Base-by-base conservation (phyloP, 2,113 vertebrate species). In the Onychorhynchus coronatus region DNA sequence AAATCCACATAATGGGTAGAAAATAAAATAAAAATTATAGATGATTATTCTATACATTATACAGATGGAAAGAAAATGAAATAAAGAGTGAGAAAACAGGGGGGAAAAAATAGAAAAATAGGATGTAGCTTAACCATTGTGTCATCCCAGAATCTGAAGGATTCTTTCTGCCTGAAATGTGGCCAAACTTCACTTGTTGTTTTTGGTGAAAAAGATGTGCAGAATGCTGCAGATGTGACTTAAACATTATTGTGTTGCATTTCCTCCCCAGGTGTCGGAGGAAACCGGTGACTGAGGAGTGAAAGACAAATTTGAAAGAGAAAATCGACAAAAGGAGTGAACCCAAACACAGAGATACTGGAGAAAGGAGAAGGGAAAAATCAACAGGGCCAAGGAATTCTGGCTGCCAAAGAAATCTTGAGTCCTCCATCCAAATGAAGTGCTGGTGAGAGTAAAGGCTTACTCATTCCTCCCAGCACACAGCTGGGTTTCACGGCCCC, bases 361-460 rank as follows among this genome's bases (percentile, higher is more conserved):
- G 58, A 88, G 49, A 93, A 89, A 62, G 49, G 73, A 72, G 81
- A 46, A 65, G 41, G 25, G 9, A 22, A 44, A 76, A 39, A 20
- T 42, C 70, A 49, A 11, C 56, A 41, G 55, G 28, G 59, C 62
- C 62, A 63, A 23, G 4, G 63, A 82, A 77, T 73, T 53, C 13
- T 37, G 55, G 35, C 55, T 94, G 93, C 93, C 85, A 93, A 83
- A 81, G 77, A 89, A 95, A 92, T 44, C 25, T 76, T 82, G 94
- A 95, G 77, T 94, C 49, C 58, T 82, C 66, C 28, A 6, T 47
- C 77, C 78, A 70, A 42, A 79, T 6, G 62, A 87, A 22, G 77
- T 58, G 74, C 49, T 24, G 77, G 44, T 23, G 62, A 70, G 25
- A 88, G 37, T 15, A 30, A 55, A 85, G 66, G 16, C 21, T 95